These are phyloP conservation scores for Colinus virginianus DNA, from an alignment of 2,113 vertebrate genomes.

Conservation along the genomic window DNA sequence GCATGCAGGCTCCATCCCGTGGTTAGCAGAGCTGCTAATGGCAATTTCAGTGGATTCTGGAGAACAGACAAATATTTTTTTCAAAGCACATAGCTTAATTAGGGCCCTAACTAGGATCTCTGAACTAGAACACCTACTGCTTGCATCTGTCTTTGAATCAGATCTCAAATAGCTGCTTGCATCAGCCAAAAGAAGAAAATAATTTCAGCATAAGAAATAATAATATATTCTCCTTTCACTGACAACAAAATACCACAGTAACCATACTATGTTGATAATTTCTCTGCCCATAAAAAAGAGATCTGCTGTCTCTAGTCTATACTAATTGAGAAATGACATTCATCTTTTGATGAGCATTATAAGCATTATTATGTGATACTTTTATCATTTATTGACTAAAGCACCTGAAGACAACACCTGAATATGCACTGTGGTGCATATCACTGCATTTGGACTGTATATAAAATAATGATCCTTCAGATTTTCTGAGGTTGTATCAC, in stretches of 20 bases:
- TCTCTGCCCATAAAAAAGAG: neutral
- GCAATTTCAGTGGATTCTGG: neutral
- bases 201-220: neutral
- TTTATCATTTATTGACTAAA: neutral
- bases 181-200: neutral
- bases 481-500: neutral
- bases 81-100: neutral
- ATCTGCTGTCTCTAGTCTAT: neutral
- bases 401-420: neutral
- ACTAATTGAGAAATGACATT: neutral
- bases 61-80: neutral
- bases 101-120: neutral
- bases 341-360: neutral
- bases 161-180: neutral
- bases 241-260: neutral
- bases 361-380: neutral
- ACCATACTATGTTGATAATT: neutral
- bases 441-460: neutral
- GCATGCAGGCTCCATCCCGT: neutral
- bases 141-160: neutral
- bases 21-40: neutral
- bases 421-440: neutral
- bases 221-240: neutral
- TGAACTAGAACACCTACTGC: neutral
- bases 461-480: neutral